Evolutionary conservation across 2,888 invertebrate genomes (phyloP), one percentile per base, ranked within the genome.

Genomic region (Pedicia rivosa): DNA sequence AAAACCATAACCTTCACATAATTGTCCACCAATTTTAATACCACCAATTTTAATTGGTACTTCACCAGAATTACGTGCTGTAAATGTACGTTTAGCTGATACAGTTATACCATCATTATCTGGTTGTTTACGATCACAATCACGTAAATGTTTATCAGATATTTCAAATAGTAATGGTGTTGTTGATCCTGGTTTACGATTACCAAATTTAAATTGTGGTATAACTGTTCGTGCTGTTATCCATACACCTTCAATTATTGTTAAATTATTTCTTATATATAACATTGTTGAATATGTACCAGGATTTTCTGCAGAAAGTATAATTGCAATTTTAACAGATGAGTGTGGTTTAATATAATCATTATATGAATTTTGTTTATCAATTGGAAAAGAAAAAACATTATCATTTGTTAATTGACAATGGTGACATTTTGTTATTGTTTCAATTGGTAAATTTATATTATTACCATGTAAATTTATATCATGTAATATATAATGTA

Each of bases 11-110:
- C 83, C 82, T 57, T 79, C 76, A 53, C 87, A 84, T 2, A 62
- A 57, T 43, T 71, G 60, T 44, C 70, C 70, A 50, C 74, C 77
- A 43, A 86, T 74, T 40, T 63, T 63, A 48, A 70, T 67, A 1
- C 71, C 70, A 44, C 70, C 66, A 43, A 91, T 72, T 45, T 71
- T 70, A 50, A 95, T 74, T n/a, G 82, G 74, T 46, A 92, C 69
- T 52, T 81, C 81, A 2, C 95, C 95, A n/a, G 81, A 80, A 65
- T 97, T 97, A 47, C 80, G 72, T 15, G 84, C 81, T 8, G 75
- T 73, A 57, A 92, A 92, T 29, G 81, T 73, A 41, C 87, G 71
- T 47, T 79, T 79, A 32, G 14, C n/a, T 20, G 5, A 8, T 6
- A 6, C 20, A 5, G 32, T 20, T 20, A 20, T 20, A 22, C 32